Evolutionary conservation across 2,113 vertebrate species (phyloP).

Genomic region (Hippolais icterina): DNA sequence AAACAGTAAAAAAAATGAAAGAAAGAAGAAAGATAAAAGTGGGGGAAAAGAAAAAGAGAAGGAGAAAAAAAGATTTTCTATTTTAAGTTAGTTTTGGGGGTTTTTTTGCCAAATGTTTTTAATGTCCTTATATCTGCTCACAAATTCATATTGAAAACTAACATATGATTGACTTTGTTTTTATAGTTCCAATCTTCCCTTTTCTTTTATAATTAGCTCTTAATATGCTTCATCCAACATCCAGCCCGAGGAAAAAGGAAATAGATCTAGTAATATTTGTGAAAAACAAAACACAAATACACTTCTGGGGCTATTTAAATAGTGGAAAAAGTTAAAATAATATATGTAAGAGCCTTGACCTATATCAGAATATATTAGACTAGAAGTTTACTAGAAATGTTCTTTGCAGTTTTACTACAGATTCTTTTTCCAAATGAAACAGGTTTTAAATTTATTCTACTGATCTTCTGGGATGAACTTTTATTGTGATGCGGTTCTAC

Average conservation of each 20-base stretch:
- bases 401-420: neutral
- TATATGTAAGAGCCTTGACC: neutral
- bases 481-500: neutral
- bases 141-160: neutral
- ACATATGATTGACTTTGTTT: neutral
- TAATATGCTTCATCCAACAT: neutral
- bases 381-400: neutral
- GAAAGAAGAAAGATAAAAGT: too few species aligned
- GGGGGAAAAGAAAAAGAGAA: fast-evolving
- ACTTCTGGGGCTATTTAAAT: neutral
- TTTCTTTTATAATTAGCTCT: neutral
- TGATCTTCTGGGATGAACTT: neutral
- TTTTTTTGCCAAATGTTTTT: neutral
- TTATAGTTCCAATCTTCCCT: neutral
- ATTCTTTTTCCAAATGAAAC: neutral
- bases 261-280: neutral
- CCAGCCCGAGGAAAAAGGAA: neutral
- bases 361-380: neutral
- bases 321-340: neutral
- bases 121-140: neutral
- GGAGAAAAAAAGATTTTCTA: neutral
- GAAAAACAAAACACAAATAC: neutral
- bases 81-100: neutral
- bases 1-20: neutral
- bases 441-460: neutral